phyloP scores from a whole-genome alignment of 2,888 invertebrate genomes.

The Gari tellinella region DNA sequence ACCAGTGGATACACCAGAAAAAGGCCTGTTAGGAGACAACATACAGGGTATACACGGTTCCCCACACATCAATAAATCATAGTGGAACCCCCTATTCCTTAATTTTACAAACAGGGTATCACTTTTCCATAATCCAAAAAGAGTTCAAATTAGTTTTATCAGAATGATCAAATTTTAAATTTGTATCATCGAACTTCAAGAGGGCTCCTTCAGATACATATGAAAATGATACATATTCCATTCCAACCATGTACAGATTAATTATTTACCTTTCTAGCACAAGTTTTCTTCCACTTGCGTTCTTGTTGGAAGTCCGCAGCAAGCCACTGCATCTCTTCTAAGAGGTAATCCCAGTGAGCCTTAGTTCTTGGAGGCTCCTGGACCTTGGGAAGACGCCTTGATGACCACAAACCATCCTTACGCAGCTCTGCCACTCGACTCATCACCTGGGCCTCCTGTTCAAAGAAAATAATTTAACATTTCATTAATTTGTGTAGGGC shows the following conservation, averaged over 20 bases:
- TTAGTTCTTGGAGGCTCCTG: constrained; percentile 91
- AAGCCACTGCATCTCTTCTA: constrained; percentile 99
- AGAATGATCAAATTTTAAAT: not conserved
- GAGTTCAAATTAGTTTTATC: not conserved
- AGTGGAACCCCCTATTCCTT: too few relatives aligned
- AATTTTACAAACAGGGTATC: too few relatives aligned
- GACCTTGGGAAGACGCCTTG: constrained; percentile 93
- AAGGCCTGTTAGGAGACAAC: too few relatives aligned
- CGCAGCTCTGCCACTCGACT: constrained; percentile 95
- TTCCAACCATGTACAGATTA: too few relatives aligned
- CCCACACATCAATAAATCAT: too few relatives aligned
- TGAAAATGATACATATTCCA: too few relatives aligned
- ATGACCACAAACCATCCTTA: constrained; percentile 97
- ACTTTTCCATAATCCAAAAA: too few relatives aligned
- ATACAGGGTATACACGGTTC: too few relatives aligned
- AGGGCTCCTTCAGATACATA: too few relatives aligned
- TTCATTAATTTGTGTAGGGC: too few relatives aligned
- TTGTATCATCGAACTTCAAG: too few relatives aligned
- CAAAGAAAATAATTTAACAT: constrained; percentile 5
- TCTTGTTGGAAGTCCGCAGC: constrained; percentile 99
- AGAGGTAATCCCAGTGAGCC: constrained; percentile 98
- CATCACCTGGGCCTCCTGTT: constrained; percentile 95
- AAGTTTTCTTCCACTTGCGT: constrained; percentile 98
- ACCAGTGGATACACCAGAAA: too few relatives aligned
- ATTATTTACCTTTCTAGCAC: constrained; percentile 93